These are phyloP conservation scores for Micoletzkya japonica DNA, from an alignment of 2,888 invertebrate species.

Conservation along the genomic window DNA sequence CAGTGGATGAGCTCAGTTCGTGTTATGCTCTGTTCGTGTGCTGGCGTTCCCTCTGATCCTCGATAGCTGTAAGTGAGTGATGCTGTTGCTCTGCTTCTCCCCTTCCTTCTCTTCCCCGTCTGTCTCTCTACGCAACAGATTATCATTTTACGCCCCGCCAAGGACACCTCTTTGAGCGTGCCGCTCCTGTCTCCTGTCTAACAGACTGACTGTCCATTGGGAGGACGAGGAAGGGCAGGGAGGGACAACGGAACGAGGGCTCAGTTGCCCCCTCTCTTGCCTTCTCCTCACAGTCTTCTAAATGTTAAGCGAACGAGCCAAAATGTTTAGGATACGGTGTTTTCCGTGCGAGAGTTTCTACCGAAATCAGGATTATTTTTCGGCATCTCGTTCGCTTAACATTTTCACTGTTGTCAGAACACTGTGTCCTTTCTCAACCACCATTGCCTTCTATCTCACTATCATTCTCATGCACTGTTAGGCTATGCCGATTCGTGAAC, in stretches of 20 bases:
- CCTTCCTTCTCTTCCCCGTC: slow-evolving; percentile 6
- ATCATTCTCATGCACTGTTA: no score
- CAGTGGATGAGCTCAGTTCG: neutral
- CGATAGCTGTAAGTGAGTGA: neutral
- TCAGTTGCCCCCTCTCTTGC: neutral
- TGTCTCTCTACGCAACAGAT: slow-evolving; percentile 18
- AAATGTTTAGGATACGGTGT: no score
- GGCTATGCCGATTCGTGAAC: no score
- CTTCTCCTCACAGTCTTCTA: no score
- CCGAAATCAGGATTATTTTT: no score
- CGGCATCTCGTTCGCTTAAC: no score
- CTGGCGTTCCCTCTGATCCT: neutral
- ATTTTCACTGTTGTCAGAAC: no score
- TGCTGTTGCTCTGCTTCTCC: slow-evolving; percentile 8
- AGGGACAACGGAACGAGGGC: no score
- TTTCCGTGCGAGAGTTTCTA: no score
- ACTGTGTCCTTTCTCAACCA: no score
- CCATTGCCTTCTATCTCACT: no score
- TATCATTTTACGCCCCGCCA: slow-evolving; percentile 26
- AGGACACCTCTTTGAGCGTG: slow-evolving; percentile 11
- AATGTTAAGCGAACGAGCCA: no score
- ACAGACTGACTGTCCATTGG: neutral
- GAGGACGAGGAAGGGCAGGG: neutral
- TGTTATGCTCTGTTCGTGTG: neutral
- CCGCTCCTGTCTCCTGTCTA: neutral